Base-by-base conservation (phyloP, 1,140 invertebrate genomes). In the Apis cerana region DNA sequence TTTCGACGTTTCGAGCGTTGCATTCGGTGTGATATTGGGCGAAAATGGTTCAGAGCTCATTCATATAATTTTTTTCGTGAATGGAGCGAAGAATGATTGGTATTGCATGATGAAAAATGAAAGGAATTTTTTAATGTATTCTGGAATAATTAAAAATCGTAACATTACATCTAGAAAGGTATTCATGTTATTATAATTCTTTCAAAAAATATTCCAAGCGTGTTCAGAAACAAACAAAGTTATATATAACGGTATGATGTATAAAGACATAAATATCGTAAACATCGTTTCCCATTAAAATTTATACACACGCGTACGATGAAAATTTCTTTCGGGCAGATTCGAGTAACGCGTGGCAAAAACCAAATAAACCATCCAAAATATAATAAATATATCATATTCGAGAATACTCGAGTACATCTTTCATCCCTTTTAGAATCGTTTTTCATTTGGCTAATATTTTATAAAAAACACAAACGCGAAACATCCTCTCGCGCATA, bases 381-480 rank as follows among this genome's bases (percentile, higher is more conserved):
- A 43, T 43, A 7, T 43, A 79, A 33, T 33, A 33, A 33, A 33
- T 33, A 33, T 33, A 33, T 33, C 33, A 33, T 54, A 59, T 69
- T 78, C n/a, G 33, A 50, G n/a, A 23, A 19, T 43, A 33, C n/a
- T 70, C 54, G 67, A 69, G 58, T 43, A 43, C 43, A 56, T 21
- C 65, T 13, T 59, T 8, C 65, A 13, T 58, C 67, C 56, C 67
- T 59, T 12, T 48, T 43, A 13, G 43, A 52, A 58, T 50, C 56
- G 54, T 61, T 79, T 79, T 79, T 70, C 76, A 69, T 1, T 70
- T 10, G 76, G 76, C 67, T 79, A 79, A 59, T 67, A 79, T 70
- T 70, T 56, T 67, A 33, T 17, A n/a, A 33, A 59, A 79, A 69
- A 70, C 76, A 69, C 17, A 54, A 19, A 67, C 33, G 27, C 1